Percentiles rank a stretch among this genome's conserved stretches.
Evolutionary conservation across 2,888 invertebrate species (phyloP).

Genomic region (Hyles lineata): DNA sequence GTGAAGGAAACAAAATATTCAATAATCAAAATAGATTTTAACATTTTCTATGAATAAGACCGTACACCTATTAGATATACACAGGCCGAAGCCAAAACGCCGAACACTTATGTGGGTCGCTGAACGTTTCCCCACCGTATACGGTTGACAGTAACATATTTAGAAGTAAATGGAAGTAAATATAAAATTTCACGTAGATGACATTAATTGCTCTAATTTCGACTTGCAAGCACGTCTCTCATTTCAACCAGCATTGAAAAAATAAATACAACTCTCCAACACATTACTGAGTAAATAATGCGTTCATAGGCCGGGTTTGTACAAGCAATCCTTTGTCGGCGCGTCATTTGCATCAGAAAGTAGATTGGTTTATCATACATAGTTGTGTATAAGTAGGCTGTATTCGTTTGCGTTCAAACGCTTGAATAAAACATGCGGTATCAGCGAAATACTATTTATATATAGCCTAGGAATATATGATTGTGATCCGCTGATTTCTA

Average conservation of each 20-base stretch:
- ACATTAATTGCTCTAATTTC: too few relatives aligned
- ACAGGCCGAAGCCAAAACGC: too few relatives aligned
- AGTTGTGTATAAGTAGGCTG: conserved; percentile 21
- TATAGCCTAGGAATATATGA: neutral
- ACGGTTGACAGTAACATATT: too few relatives aligned
- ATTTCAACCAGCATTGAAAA: neutral
- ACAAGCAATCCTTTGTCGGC: conserved; percentile 29
- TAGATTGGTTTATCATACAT: conserved; percentile 46
- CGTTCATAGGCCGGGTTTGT: neutral
- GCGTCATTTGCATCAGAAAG: conserved; percentile 53
- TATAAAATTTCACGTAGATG: too few relatives aligned
- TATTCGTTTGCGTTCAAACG: conserved; percentile 20
- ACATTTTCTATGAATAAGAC: too few relatives aligned
- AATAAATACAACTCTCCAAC: neutral
- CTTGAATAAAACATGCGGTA: neutral
- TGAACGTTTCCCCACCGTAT: too few relatives aligned
- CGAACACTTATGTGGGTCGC: too few relatives aligned
- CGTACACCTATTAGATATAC: too few relatives aligned
- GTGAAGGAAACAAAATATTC: too few relatives aligned
- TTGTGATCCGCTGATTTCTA: neutral
- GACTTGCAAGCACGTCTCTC: too few relatives aligned
- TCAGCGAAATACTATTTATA: neutral
- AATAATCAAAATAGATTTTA: too few relatives aligned
- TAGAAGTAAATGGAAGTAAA: too few relatives aligned
- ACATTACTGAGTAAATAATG: neutral